These are phyloP conservation scores for Archegozetes longisetosus DNA, from an alignment of 1,140 invertebrate genomes.

Conservation along the genomic window DNA sequence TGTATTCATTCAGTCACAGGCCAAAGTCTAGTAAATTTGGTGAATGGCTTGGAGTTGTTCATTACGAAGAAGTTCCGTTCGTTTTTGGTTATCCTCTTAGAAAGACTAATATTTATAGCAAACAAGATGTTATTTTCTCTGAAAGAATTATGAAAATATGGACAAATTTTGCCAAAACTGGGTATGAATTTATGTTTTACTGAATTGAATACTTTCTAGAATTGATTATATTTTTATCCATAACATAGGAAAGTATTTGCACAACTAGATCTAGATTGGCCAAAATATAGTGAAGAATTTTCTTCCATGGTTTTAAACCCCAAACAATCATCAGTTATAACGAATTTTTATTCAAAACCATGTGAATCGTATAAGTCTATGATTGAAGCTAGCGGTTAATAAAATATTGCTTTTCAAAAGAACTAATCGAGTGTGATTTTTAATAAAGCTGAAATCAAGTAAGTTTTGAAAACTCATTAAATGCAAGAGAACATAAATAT, in stretches of 20 bases:
- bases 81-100: slow-evolving; percentile 19
- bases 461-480: no score
- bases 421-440: no score
- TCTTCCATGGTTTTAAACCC: not conserved
- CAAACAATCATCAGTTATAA: not conserved
- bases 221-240: not conserved
- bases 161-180: slow-evolving; percentile 16
- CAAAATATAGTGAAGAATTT: not conserved
- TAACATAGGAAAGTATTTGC: no score
- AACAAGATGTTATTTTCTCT: slow-evolving; percentile 15
- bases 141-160: slow-evolving; percentile 18
- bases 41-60: slow-evolving; percentile 18
- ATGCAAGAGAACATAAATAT: no score
- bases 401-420: no score
- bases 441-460: no score
- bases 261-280: not conserved
- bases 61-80: slow-evolving; percentile 19
- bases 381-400: not conserved
- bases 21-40: not conserved
- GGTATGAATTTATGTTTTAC: slow-evolving; percentile 13
- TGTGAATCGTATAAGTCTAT: not conserved
- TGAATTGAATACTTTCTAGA: not conserved
- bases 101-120: slow-evolving; percentile 7
- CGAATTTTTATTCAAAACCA: not conserved
- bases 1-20: not conserved